Conservation (phyloP, 1,140 invertebrate genomes). For the Sitobion miscanthi region DNA sequence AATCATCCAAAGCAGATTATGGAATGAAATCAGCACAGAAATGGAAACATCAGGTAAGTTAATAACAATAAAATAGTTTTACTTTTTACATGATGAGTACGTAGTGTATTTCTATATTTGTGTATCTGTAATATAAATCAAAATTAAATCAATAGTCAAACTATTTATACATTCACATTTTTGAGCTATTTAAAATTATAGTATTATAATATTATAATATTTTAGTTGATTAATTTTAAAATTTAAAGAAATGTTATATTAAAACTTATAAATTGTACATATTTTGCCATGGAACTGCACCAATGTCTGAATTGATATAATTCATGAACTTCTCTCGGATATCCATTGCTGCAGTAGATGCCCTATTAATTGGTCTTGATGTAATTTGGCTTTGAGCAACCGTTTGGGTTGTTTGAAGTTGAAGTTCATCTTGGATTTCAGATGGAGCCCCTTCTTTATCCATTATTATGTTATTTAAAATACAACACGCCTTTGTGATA, state of each 20-base stretch:
- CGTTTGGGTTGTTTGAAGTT: no score
- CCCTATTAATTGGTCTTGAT: no score
- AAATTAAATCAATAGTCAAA: not conserved
- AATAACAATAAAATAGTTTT: conserved; percentile 2
- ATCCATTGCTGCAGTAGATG: no score
- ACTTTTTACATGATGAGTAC: not conserved
- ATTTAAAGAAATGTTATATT: not conserved
- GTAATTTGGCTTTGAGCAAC: no score
- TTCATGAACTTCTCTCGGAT: no score
- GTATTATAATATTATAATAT: conserved; percentile 4
- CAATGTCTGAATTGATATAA: no score
- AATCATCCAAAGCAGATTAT: conserved; percentile 20
- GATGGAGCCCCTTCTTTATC: no score
- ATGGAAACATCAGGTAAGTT: conserved; percentile 28
- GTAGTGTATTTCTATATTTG: conserved; percentile 9
- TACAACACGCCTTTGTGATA: no score
- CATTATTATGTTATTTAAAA: no score
- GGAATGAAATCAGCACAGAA: conserved; percentile 11
- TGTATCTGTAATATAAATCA: not conserved
- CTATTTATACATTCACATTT: not conserved
- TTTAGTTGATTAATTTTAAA: not conserved
- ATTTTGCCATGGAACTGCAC: no score
- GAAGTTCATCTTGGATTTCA: no score
- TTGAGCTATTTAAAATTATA: not conserved
- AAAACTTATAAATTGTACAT: not conserved